Conservation (phyloP, 1,140 invertebrate genomes). For the Kradibia gibbosae region DNA sequence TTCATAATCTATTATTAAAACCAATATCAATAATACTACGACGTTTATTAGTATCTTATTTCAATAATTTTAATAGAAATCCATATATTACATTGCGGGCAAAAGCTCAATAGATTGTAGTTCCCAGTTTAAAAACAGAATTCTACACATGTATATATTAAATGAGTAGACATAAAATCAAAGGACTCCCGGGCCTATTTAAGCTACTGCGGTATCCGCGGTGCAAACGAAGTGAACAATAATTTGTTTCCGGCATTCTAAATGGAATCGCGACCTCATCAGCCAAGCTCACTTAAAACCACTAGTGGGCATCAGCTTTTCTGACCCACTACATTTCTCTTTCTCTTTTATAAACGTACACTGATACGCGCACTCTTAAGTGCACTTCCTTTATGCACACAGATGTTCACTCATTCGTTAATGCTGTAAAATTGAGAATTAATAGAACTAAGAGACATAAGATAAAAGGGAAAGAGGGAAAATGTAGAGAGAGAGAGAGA, state of each 20-base stretch:
- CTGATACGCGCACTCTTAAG: too few relatives aligned
- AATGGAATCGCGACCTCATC: background rate
- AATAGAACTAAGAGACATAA: too few relatives aligned
- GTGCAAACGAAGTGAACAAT: background rate
- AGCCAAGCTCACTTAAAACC: background rate
- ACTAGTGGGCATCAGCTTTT: background rate
- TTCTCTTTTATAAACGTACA: too few relatives aligned
- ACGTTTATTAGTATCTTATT: too few relatives aligned
- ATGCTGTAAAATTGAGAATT: background rate
- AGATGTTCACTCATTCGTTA: background rate
- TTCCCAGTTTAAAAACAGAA: background rate
- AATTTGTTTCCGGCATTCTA: slow-evolving; percentile 26
- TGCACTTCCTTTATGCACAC: background rate
- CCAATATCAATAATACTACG: too few relatives aligned
- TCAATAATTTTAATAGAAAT: too few relatives aligned
- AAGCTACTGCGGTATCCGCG: background rate
- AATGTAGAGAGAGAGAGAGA: too few relatives aligned
- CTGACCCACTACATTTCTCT: background rate
- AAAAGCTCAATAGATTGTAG: background rate
- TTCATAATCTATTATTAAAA: too few relatives aligned
- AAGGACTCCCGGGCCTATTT: background rate
- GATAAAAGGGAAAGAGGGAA: too few relatives aligned
- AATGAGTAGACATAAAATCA: background rate
- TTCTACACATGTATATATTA: background rate
- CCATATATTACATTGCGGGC: background rate